Percentiles rank a stretch among this genome's conserved stretches.
Conservation (phyloP, 2,113 vertebrate genomes). For the Clarias batrachus region DNA sequence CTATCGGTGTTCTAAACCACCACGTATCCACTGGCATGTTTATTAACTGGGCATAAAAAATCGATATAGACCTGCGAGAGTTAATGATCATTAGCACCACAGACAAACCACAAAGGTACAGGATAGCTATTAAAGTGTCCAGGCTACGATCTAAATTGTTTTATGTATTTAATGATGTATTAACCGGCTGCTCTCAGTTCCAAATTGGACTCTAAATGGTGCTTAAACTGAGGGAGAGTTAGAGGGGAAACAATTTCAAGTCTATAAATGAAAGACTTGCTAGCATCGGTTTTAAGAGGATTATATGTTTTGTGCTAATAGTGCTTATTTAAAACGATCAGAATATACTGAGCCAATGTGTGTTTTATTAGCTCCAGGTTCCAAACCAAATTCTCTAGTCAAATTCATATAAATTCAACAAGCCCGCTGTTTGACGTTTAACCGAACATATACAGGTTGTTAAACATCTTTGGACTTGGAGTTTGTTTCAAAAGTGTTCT, state of each 20-base stretch:
- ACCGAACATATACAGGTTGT: background rate
- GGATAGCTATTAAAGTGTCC: slow-evolving; percentile 7
- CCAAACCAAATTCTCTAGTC: background rate
- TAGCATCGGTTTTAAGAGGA: background rate
- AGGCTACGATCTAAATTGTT: background rate
- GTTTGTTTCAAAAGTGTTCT: background rate
- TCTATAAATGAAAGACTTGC: background rate
- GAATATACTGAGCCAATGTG: background rate
- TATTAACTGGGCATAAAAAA: slow-evolving; percentile 8
- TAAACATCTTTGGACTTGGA: background rate
- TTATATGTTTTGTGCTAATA: background rate
- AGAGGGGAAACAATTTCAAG: background rate
- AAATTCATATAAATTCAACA: background rate
- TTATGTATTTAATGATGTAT: slow-evolving; percentile 27
- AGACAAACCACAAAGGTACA: slow-evolving; percentile 7
- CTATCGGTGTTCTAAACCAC: background rate
- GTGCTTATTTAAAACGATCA: background rate
- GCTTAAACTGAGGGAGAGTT: background rate
- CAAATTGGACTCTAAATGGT: slow-evolving; percentile 16
- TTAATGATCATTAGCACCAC: background rate
- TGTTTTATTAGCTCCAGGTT: background rate
- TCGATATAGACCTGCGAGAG: background rate
- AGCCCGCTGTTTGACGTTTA: background rate
- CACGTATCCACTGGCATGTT: background rate
- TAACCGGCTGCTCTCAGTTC: background rate